Percentiles rank a stretch among this genome's conserved stretches.
Evolutionary conservation across 2,888 invertebrate species (phyloP).

Genomic region (Drepanosiphum platanoidis): DNA sequence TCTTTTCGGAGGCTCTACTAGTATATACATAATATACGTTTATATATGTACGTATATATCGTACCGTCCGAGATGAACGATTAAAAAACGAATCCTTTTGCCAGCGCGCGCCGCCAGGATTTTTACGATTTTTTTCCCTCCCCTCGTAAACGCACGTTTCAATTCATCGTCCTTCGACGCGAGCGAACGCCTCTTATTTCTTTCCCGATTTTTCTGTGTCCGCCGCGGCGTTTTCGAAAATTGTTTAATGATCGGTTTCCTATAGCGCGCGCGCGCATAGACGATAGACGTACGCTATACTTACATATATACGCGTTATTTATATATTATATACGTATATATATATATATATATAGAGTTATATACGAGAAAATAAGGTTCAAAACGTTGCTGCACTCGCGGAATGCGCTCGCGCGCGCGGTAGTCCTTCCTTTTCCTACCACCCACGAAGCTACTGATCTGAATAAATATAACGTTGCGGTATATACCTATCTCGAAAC

Average conservation of each 20-base stretch:
- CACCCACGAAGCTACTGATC: constrained; percentile 62
- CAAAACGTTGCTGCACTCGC: constrained; percentile 6
- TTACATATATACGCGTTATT: not conserved
- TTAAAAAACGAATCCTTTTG: not conserved
- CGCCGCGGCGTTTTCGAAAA: not conserved
- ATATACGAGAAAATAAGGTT: constrained; percentile 36
- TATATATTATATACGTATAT: not conserved
- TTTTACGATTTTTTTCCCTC: not conserved
- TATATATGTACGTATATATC: not conserved
- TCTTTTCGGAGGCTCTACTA: too few species aligned
- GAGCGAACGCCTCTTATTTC: not conserved
- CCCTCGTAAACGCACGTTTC: not conserved
- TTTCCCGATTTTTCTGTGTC: not conserved
- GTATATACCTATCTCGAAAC: constrained; percentile 29
- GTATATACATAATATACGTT: not conserved
- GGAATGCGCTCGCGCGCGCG: not conserved
- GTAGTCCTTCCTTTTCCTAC: constrained; percentile 32
- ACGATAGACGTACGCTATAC: not conserved
- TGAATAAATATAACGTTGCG: constrained; percentile 56
- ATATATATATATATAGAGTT: not conserved
- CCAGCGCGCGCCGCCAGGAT: too few species aligned
- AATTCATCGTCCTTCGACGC: not conserved
- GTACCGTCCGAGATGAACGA: not conserved
- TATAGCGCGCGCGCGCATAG: not conserved
- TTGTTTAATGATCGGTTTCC: constrained; percentile 52